Percentiles rank a stretch among this genome's conserved stretches.
Conservation (phyloP, 1,140 invertebrate species). For the Idris sp. region DNA sequence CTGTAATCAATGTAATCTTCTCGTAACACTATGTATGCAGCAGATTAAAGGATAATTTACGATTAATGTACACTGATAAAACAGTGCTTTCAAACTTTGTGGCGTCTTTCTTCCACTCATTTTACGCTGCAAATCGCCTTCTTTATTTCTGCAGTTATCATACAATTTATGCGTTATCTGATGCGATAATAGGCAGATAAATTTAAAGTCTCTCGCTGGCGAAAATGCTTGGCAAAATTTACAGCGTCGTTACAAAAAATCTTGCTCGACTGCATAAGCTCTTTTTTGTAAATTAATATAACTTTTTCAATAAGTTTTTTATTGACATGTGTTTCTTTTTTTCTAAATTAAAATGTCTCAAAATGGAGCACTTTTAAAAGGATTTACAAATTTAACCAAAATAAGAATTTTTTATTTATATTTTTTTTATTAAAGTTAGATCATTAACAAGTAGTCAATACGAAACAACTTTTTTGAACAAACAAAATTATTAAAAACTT, state of each 20-base stretch:
- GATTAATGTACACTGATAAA: slow-evolving; percentile 51
- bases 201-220: slow-evolving; percentile 36
- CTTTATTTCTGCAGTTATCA: slow-evolving; percentile 51
- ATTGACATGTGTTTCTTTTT: too few species aligned
- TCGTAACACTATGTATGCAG: slow-evolving; percentile 16
- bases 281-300: too few species aligned
- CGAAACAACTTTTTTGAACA: too few species aligned
- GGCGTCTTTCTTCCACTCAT: slow-evolving; percentile 2
- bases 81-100: slow-evolving; percentile 7
- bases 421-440: too few species aligned
- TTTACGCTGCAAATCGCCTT: slow-evolving; percentile 36
- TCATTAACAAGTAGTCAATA: too few species aligned
- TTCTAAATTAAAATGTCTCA: too few species aligned
- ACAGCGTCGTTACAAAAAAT: slow-evolving; percentile 44
- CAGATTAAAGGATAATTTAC: slow-evolving; percentile 51
- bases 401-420: too few species aligned
- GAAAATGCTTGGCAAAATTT: slow-evolving; percentile 43
- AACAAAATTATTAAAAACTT: too few species aligned
- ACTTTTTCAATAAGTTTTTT: too few species aligned
- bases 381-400: too few species aligned
- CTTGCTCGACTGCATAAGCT: neutral
- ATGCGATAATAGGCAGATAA: slow-evolving; percentile 47
- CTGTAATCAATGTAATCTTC: slow-evolving; percentile 35
- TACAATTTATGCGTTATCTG: slow-evolving; percentile 54
- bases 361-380: too few species aligned